Percentiles rank a stretch among this genome's conserved stretches.
Evolutionary conservation across 1,140 invertebrate species (phyloP).

Genomic region (Nilaparvata lugens): DNA sequence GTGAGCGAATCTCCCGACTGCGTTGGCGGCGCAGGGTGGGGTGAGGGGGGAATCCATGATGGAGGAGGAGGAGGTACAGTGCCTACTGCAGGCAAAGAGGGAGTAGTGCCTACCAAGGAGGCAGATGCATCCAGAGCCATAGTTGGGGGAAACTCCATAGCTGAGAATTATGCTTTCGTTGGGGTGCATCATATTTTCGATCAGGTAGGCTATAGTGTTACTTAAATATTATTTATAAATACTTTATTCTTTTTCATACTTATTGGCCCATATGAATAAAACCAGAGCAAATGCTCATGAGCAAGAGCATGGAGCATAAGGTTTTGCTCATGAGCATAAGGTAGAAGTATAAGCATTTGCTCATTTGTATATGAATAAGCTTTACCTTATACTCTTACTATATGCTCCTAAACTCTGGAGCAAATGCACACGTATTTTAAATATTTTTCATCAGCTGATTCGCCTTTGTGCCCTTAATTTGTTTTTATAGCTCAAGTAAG

Average conservation of each 20-base stretch:
- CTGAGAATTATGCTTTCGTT: conserved; percentile 75
- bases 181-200: conserved; percentile 84
- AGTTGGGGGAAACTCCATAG: conserved; percentile 51
- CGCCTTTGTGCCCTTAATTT: background rate
- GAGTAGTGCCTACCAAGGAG: conserved; percentile 37
- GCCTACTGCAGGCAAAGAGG: conserved; percentile 26
- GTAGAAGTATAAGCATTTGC: no score
- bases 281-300: no score
- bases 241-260: background rate
- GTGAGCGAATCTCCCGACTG: conserved; percentile 27
- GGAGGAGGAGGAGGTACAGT: conserved; percentile 6
- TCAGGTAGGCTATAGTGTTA: conserved; percentile 38
- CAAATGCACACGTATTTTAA: no score
- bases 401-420: no score
- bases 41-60: background rate
- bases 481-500: background rate
- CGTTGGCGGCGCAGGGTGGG: conserved; percentile 9
- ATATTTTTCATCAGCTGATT: no score
- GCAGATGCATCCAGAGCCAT: conserved; percentile 45
- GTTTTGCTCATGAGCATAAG: no score
- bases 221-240: background rate
- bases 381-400: no score
- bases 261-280: no score
- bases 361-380: no score
- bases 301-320: no score